Evolutionary conservation across 2,888 invertebrate genomes (phyloP).

Genomic region (Mythimna pallens): DNA sequence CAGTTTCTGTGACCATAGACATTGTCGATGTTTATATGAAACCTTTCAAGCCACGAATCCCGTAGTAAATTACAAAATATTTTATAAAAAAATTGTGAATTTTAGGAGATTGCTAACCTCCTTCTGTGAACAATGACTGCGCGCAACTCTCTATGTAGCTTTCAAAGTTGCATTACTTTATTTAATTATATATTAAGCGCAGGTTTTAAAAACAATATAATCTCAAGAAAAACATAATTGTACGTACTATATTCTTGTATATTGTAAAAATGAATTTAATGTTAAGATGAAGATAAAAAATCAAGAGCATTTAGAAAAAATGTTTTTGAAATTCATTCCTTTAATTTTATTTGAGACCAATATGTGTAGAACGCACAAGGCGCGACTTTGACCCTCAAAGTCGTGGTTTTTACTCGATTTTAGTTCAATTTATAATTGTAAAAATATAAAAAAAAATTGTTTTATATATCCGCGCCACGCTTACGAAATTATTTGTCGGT

Average conservation of each 20-base stretch:
- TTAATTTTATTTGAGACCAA: conserved; percentile 63
- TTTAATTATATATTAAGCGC: conserved; percentile 72
- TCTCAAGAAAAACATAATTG: conserved; percentile 81
- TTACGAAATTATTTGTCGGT: conserved; percentile 83
- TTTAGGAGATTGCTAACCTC: conserved; percentile 39
- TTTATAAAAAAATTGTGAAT: conserved; percentile 51
- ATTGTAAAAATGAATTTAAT: conserved; percentile 82
- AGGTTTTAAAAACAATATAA: conserved; percentile 76
- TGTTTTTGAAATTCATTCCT: conserved; percentile 75
- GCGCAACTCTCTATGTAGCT: conserved; percentile 68
- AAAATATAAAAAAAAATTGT: conserved; percentile 73
- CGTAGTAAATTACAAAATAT: conserved; percentile 64
- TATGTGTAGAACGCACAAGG: conserved; percentile 81
- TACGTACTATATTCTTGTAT: conserved; percentile 87
- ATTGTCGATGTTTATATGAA: conserved; percentile 47
- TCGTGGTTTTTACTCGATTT: conserved; percentile 68
- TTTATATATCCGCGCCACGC: conserved; percentile 74
- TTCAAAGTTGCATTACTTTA: conserved; percentile 69
- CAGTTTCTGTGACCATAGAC: conserved; percentile 13
- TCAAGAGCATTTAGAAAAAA: conserved; percentile 67
- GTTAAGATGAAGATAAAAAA: conserved; percentile 66
- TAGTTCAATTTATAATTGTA: conserved; percentile 72
- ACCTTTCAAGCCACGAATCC: conserved; percentile 67
- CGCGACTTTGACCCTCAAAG: conserved; percentile 65
- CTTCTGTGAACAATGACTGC: conserved; percentile 59